Evolutionary conservation across 2,113 vertebrate genomes (phyloP).

Genomic region (Catharus minimus): DNA sequence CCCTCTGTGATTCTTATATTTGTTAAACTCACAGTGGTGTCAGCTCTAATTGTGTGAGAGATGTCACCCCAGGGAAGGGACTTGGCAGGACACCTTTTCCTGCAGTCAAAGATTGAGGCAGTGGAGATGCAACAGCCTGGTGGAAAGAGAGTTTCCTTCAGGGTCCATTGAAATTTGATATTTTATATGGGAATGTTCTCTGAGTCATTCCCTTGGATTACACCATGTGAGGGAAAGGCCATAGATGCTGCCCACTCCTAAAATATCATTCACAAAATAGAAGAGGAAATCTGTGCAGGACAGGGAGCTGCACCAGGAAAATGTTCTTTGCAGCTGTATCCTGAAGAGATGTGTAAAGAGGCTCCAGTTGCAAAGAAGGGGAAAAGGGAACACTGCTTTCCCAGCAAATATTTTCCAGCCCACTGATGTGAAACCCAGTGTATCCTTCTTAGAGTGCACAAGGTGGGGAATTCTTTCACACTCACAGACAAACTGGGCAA

Average conservation of each 20-base stretch:
- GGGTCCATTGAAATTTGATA: not conserved
- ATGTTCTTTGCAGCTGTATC: not conserved
- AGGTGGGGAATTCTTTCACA: not conserved
- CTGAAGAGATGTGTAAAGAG: not conserved
- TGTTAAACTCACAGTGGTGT: not conserved
- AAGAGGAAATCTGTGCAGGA: not conserved
- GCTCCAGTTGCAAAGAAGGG: not conserved
- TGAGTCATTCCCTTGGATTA: not conserved
- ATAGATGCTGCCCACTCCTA: not conserved
- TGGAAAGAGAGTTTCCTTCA: not conserved
- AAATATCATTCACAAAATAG: rapidly evolving
- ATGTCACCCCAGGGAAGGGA: not conserved
- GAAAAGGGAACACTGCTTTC: not conserved
- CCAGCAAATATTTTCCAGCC: not conserved
- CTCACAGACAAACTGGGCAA: not conserved
- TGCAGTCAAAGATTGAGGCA: not conserved
- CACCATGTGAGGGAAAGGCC: not conserved
- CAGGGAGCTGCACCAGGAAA: not conserved
- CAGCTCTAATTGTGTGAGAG: not conserved
- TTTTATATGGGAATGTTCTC: not conserved
- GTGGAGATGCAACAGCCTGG: not conserved
- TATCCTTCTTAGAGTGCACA: not conserved
- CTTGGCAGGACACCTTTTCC: not conserved
- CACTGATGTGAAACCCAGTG: not conserved
- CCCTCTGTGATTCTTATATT: not conserved